Base-by-base conservation (phyloP, 2,113 vertebrate species). In the Rhizomys pruinosus region DNA sequence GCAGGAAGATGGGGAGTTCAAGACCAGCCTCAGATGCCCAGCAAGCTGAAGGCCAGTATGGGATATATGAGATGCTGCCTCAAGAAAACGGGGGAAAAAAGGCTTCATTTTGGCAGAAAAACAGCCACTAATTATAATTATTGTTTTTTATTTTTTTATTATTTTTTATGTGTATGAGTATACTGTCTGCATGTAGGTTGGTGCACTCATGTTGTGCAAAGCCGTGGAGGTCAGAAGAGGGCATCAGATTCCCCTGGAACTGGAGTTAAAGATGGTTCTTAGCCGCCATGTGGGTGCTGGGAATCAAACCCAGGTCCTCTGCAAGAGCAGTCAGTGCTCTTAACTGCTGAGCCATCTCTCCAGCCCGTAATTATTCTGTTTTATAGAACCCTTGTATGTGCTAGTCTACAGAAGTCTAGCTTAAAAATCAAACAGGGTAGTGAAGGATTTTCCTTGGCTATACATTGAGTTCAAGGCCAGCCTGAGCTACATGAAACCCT, bases 101-200 rank as follows among this genome's bases (percentile, higher is more conserved):
- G 16, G 77, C 52, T 7, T 73, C 61, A 37, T 73, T 77, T 92
- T 73, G 63, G 55, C 59, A 90, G 63, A 77, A 88, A 77, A 55
- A 37, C 1, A 73, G 61, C 44, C 19, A 32, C 29, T 44, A 68
- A 77, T 72, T 91, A 71, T 1, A 84, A 76, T 66, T 55, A 37
- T 63, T 94, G 12, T 69, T 39, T 47, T 90, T 87, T 79, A 71
- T 23, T n/a, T n/a, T n/a, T n/a, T n/a, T n/a, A n/a, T n/a, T n/a
- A n/a, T n/a, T n/a, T n/a, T n/a, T n/a, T n/a, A n/a, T n/a, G n/a
- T n/a, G n/a, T n/a, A n/a, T n/a, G n/a, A n/a, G n/a, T n/a, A n/a
- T n/a, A n/a, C n/a, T n/a, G n/a, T n/a, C n/a, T n/a, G n/a, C n/a
- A n/a, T n/a, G n/a, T n/a, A n/a, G n/a, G n/a, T n/a, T n/a, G n/a